Evolutionary conservation across 1,140 invertebrate species (phyloP).

Genomic region (Lordiphosa clarofinis): DNA sequence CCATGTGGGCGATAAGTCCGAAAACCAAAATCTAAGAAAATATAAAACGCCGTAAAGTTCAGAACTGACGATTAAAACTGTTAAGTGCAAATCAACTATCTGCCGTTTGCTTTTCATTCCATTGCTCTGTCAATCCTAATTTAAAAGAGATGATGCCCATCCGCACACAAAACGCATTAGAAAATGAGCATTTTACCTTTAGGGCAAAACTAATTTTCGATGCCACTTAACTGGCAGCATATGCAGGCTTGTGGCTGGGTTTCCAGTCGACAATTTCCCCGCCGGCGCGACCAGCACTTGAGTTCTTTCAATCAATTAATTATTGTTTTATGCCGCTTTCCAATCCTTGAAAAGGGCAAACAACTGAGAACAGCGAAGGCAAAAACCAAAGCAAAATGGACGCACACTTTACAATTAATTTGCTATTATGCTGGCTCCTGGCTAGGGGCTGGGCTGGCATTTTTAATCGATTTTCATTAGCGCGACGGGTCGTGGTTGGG

Average conservation of each 20-base stretch:
- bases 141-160: background rate
- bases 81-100: too few relatives aligned
- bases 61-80: too few relatives aligned
- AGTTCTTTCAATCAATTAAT: conserved; percentile 75
- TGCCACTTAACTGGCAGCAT: conserved; percentile 50
- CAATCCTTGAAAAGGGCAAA: conserved; percentile 60
- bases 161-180: conserved; percentile 15
- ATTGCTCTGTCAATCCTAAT: too few relatives aligned
- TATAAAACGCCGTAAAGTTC: too few relatives aligned
- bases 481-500: conserved; percentile 18
- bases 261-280: conserved; percentile 31
- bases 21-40: too few relatives aligned
- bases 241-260: conserved; percentile 9
- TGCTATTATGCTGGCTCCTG: conserved; percentile 50
- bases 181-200: conserved; percentile 65
- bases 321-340: conserved; percentile 68
- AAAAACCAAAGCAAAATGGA: conserved; percentile 69
- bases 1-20: too few relatives aligned
- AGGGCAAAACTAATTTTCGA: conserved; percentile 68
- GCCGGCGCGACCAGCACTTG: conserved; percentile 49
- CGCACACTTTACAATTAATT: conserved; percentile 75
- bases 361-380: conserved; percentile 41
- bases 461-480: conserved; percentile 77
- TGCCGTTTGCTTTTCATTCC: too few relatives aligned
- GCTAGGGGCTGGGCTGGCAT: conserved; percentile 15